Conservation (phyloP, 2,888 invertebrate genomes). For the Nasonia oneida region DNA sequence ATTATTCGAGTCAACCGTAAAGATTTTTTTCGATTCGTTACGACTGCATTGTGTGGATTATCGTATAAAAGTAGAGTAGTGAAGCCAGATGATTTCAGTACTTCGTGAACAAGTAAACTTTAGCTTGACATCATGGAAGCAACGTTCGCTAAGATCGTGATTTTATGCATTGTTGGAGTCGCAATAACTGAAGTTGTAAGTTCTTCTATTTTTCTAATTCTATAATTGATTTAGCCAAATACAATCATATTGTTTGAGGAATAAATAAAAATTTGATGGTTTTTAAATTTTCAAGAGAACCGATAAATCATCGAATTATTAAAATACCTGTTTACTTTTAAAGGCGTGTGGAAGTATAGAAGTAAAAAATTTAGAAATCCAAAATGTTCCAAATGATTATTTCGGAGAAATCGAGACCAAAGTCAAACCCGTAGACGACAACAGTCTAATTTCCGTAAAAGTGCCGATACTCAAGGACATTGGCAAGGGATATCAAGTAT, state of each 20-base stretch:
- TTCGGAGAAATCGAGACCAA: slow-evolving; percentile 25
- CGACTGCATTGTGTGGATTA: slow-evolving; percentile 16
- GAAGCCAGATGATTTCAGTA: slow-evolving; percentile 26
- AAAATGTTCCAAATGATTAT: slow-evolving; percentile 32
- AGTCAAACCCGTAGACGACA: neutral
- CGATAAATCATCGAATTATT: neutral
- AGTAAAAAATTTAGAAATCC: slow-evolving; percentile 14
- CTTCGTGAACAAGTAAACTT: slow-evolving; percentile 1
- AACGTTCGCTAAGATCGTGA: neutral
- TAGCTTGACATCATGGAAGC: slow-evolving; percentile 15
- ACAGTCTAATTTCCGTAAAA: slow-evolving; percentile 26
- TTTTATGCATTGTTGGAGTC: slow-evolving; percentile 17
- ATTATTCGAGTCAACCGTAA: slow-evolving; percentile 48
- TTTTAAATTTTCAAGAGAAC: no score
- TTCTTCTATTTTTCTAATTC: slow-evolving; percentile 3
- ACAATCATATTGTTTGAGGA: neutral
- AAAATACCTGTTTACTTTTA: neutral
- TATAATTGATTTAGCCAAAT: neutral
- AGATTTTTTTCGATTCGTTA: slow-evolving; percentile 39
- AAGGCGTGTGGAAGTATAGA: slow-evolving; percentile 14
- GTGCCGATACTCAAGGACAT: slow-evolving; percentile 36
- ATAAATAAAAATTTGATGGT: no score
- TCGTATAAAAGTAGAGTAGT: slow-evolving; percentile 48
- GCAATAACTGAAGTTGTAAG: slow-evolving; percentile 45
- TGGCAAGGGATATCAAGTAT: slow-evolving; percentile 37